phyloP scores from a whole-genome alignment of 37 sponge, comb jelly and placozoan genomes.

The Cliona cf. orientalis region DNA sequence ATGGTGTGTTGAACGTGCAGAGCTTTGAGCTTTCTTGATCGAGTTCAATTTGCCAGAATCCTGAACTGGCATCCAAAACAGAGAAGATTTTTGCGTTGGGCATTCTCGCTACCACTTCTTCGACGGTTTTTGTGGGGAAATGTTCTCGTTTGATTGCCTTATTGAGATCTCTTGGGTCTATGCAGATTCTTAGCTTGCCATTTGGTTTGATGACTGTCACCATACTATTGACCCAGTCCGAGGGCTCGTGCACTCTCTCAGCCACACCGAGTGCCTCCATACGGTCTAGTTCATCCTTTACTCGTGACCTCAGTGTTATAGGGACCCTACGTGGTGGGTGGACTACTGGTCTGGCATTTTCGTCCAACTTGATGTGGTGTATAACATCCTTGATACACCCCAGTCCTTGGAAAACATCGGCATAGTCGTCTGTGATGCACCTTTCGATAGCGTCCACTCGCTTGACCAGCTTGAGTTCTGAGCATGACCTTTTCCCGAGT shows the following conservation, averaged over 20 bases:
- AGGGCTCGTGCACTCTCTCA: slow-evolving; percentile 46
- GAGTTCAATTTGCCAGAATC: slow-evolving; percentile 54
- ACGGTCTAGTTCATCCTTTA: slow-evolving; percentile 35
- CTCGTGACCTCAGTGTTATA: slow-evolving; percentile 12
- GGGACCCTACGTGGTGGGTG: slow-evolving; percentile 47
- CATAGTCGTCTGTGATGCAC: slow-evolving; percentile 7
- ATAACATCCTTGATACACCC: slow-evolving; percentile 17
- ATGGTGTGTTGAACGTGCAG: slow-evolving; percentile 64
- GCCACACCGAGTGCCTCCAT: slow-evolving; percentile 41
- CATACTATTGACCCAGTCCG: slow-evolving; percentile 59
- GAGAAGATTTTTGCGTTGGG: slow-evolving; percentile 41
- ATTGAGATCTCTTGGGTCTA: slow-evolving; percentile 53
- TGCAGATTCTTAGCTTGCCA: slow-evolving; percentile 55
- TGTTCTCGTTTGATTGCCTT: slow-evolving; percentile 52
- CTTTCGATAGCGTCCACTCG: slow-evolving; percentile 4
- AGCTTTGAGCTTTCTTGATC: slow-evolving; percentile 32
- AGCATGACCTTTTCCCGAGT: background rate
- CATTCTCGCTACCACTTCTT: slow-evolving; percentile 41
- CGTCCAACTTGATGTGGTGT: slow-evolving; percentile 7
- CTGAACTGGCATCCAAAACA: slow-evolving; percentile 52
- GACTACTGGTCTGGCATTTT: slow-evolving; percentile 8
- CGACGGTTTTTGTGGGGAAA: slow-evolving; percentile 50
- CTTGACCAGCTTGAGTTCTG: slow-evolving; percentile 23
- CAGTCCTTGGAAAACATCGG: slow-evolving; percentile 21
- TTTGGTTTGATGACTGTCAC: slow-evolving; percentile 41